Base-by-base conservation (phyloP, 2,888 invertebrate genomes). In the Campoplex capitator region DNA sequence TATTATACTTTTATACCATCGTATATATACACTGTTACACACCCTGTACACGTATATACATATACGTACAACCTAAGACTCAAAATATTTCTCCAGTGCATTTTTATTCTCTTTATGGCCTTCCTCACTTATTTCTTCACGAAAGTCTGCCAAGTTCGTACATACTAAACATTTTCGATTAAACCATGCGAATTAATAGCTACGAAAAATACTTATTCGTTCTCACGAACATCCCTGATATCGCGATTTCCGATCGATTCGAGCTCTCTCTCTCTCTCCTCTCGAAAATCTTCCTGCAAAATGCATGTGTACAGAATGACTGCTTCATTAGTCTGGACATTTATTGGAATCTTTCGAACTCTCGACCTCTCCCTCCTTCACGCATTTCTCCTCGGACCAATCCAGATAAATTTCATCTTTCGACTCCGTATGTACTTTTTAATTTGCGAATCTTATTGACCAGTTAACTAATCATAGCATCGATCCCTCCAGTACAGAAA, bases 171-270 rank as follows among this genome's bases (percentile, higher is more conserved):
- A 58, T 79, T 79, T 71, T 71, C 82, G 79, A 62, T 45, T 67
- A 74, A 78, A 79, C 88, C 80, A 80, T 86, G 82, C 88, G 88
- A 91, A 91, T 91, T 91, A 91, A 91, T 91, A 89, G 91, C 91
- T 88, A 87, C 88, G 84, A 88, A 86, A 90, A 89, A 91, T 91
- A 91, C 91, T 91, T 91, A 90, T 91, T 88, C 88, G 88, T 90
- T 89, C 88, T 90, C 91, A 88, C 86, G 84, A 84, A 80, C 77
- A 84, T 76, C 51, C n/a, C 48, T 73, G 80, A 81, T 86, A 85
- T 84, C 84, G 80, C 38, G 73, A 51, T 65, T 71, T 71, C 65
- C 81, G 67, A 85, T 70, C 73, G 84, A 75, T 45, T 65, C 70
- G 62, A 54, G 51, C 48, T 13, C n/a, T 62, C 58, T 28, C 81